phyloP scores from a whole-genome alignment of 2,888 invertebrate genomes.

The Mesodorylaimus sp. region DNA sequence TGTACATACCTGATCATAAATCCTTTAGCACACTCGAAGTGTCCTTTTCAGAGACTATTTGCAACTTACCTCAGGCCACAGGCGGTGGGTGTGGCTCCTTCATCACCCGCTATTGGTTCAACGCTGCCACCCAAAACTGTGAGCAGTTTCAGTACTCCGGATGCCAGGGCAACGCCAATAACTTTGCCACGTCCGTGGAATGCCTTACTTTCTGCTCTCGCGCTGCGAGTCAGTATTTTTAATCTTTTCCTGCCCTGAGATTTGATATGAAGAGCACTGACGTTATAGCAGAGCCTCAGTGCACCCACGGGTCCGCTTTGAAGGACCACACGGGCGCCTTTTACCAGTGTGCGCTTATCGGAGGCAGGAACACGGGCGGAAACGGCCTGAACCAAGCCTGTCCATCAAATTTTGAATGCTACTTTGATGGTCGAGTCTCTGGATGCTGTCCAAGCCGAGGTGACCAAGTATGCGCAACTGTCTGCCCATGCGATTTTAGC shows the following conservation, averaged over 20 bases:
- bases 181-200: slow-evolving; percentile 27
- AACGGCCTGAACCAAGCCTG: slow-evolving; percentile 19
- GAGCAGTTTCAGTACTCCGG: slow-evolving; percentile 29
- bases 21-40: no score
- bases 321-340: slow-evolving; percentile 26
- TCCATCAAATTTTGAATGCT: slow-evolving; percentile 28
- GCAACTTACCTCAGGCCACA: not conserved
- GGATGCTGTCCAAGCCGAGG: slow-evolving; percentile 24
- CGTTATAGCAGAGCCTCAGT: slow-evolving; percentile 23
- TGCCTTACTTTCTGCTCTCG: slow-evolving; percentile 28
- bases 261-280: no score
- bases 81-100: slow-evolving; percentile 27
- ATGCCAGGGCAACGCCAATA: slow-evolving; percentile 27
- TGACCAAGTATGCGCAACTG: not conserved
- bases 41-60: not conserved
- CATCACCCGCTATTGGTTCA: slow-evolving; percentile 29
- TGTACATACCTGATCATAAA: no score
- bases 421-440: slow-evolving; percentile 27
- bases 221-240: slow-evolving; percentile 16
- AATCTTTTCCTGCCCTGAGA: no score
- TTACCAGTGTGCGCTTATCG: no score
- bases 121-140: slow-evolving; percentile 29
- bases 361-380: slow-evolving; percentile 25
- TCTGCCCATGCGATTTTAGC: no score
- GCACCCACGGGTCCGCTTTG: slow-evolving; percentile 27